phyloP scores from a whole-genome alignment of 2,113 vertebrate species.

The Eleginops maclovinus region DNA sequence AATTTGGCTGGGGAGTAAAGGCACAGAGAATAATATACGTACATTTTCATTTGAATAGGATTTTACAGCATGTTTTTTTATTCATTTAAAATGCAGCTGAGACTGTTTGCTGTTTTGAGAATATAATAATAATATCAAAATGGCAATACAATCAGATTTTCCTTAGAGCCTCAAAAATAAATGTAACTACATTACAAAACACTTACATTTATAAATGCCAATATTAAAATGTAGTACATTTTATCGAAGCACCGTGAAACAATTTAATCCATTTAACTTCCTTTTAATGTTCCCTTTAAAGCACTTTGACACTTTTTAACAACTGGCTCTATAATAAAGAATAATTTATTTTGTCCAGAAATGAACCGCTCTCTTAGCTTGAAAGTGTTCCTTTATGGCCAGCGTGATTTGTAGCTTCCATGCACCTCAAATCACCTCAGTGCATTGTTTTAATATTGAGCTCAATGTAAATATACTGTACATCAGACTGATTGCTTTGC shows the following conservation, averaged over 20 bases:
- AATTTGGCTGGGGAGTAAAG: not conserved
- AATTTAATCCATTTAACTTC: not conserved
- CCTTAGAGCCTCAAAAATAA: constrained; percentile 1
- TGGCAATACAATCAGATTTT: constrained; percentile 8
- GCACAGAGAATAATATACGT: not conserved
- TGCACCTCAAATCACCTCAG: constrained; percentile 4
- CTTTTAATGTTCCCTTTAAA: constrained; percentile 16
- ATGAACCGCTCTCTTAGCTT: not conserved
- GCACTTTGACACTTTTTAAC: constrained; percentile 8
- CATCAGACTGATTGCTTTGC: not conserved
- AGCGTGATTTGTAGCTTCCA: not conserved
- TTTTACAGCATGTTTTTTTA: not conserved
- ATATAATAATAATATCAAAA: constrained; percentile 14
- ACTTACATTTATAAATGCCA: constrained; percentile 18
- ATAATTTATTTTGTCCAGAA: constrained; percentile 14
- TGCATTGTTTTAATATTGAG: not conserved
- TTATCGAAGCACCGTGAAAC: constrained; percentile 17
- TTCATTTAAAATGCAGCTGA: constrained; percentile 12
- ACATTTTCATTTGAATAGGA: not conserved
- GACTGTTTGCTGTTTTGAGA: constrained; percentile 26
- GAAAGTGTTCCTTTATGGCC: no score
- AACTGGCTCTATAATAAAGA: not conserved
- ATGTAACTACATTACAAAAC: constrained; percentile 36
- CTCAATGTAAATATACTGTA: not conserved
- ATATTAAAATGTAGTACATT: constrained; percentile 16